phyloP scores from a whole-genome alignment of 2,797 vertebrate species.

The Gymnothorax reevesii region DNA sequence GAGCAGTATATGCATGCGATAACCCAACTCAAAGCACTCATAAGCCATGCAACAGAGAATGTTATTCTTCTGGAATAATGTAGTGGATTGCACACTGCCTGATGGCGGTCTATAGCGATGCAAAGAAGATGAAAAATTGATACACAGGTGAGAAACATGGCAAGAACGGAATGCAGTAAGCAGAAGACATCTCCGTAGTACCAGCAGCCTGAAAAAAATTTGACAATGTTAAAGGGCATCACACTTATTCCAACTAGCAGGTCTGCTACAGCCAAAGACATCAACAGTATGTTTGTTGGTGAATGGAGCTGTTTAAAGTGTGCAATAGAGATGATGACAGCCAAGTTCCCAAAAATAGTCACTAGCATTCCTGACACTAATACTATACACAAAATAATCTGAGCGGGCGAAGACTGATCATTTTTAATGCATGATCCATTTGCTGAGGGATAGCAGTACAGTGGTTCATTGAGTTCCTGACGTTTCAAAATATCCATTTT shows the following conservation, averaged over 20 bases:
- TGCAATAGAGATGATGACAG: conserved; percentile 72
- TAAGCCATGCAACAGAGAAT: conserved; percentile 51
- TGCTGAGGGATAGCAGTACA: conserved; percentile 48
- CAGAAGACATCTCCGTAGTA: conserved; percentile 70
- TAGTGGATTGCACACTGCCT: conserved; percentile 71
- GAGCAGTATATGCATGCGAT: conserved; percentile 64
- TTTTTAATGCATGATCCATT: conserved; percentile 54
- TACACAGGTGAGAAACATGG: conserved; percentile 68
- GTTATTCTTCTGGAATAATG: conserved; percentile 63
- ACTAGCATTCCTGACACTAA: conserved; percentile 47
- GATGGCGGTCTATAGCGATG: conserved; percentile 71
- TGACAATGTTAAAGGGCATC: conserved; percentile 71
- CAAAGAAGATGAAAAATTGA: conserved; percentile 75
- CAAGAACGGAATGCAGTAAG: conserved; percentile 66
- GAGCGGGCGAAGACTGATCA: conserved; percentile 20
- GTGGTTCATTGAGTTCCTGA: neutral
- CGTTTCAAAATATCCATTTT: conserved; percentile 20
- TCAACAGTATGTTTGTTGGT: conserved; percentile 69
- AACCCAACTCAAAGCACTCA: conserved; percentile 62
- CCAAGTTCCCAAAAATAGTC: conserved; percentile 66
- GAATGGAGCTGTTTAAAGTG: conserved; percentile 74
- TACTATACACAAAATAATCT: conserved; percentile 44
- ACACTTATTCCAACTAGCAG: conserved; percentile 66
- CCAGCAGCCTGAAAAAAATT: conserved; percentile 72
- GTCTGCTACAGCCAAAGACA: conserved; percentile 70